These are phyloP conservation scores for Anarhynchus alexandrinus DNA, from an alignment of 2,113 vertebrate species.

Conservation along the genomic window DNA sequence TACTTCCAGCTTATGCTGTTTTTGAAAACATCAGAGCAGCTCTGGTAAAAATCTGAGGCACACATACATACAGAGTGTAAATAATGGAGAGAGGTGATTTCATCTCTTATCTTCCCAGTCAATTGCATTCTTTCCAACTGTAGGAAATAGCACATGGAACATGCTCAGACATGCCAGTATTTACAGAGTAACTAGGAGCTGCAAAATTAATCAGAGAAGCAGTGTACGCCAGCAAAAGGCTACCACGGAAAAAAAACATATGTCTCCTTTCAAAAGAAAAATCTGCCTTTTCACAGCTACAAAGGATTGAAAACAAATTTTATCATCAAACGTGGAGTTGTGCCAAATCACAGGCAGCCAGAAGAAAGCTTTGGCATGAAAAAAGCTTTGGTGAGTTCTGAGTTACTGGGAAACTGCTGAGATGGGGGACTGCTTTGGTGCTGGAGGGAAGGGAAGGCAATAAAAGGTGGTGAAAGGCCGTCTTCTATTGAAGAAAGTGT, in stretches of 20 bases:
- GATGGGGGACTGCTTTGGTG: neutral
- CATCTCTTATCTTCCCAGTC: neutral
- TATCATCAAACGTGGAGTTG: neutral
- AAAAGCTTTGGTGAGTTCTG: slow-evolving; percentile 20
- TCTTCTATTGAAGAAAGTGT: neutral
- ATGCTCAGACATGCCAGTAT: slow-evolving; percentile 46
- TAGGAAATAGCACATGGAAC: slow-evolving; percentile 37
- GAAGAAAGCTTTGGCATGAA: slow-evolving; percentile 1
- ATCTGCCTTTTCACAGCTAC: slow-evolving; percentile 33
- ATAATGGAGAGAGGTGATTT: neutral
- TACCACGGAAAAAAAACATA: neutral
- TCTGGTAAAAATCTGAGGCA: neutral
- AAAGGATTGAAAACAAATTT: slow-evolving; percentile 35
- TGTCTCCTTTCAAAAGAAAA: slow-evolving; percentile 44
- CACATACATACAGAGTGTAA: neutral
- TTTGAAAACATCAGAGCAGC: neutral
- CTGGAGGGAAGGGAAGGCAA: neutral
- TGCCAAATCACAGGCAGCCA: neutral
- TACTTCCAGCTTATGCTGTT: neutral
- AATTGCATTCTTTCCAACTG: slow-evolving; percentile 14
- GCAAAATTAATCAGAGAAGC: slow-evolving; percentile 32
- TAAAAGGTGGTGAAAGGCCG: neutral
- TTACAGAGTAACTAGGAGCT: slow-evolving; percentile 49
- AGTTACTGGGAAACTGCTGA: neutral
- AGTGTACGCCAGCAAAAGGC: slow-evolving; percentile 31